phyloP scores from a whole-genome alignment of 2,797 vertebrate species.

The Decapterus maruadsi region DNA sequence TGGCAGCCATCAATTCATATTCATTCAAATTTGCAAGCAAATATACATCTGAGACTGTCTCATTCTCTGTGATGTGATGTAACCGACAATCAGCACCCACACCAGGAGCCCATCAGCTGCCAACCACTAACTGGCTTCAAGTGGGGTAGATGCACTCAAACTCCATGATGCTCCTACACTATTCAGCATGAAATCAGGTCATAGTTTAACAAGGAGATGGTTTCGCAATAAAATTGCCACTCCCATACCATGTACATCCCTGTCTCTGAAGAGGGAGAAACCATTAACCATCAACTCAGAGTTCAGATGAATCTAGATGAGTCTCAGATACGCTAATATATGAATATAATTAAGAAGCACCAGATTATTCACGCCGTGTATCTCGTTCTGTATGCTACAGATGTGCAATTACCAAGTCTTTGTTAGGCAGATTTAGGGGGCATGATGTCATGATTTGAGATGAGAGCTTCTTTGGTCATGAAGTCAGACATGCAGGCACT shows the following conservation, averaged over 20 bases:
- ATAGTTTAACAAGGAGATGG: neutral
- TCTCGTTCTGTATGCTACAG: neutral
- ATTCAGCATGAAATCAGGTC: neutral
- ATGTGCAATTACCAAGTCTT: neutral
- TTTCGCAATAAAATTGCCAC: neutral
- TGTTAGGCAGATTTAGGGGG: neutral
- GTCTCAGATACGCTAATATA: neutral
- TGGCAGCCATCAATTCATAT: too few relatives aligned
- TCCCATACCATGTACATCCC: neutral
- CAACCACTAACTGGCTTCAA: too few relatives aligned
- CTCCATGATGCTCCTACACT: too few relatives aligned
- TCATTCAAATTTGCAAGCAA: too few relatives aligned
- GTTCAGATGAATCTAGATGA: neutral
- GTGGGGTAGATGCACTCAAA: too few relatives aligned
- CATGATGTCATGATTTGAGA: neutral
- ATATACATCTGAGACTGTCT: too few relatives aligned
- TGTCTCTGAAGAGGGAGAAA: neutral
- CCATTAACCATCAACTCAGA: neutral
- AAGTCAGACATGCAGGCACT: neutral
- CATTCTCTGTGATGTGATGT: too few relatives aligned
- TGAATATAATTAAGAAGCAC: slow-evolving; percentile 4
- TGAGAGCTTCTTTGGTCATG: neutral
- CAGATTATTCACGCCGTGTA: neutral
- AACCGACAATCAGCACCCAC: too few relatives aligned
- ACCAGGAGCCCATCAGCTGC: too few relatives aligned